phyloP scores from a whole-genome alignment of 2,888 invertebrate genomes.

The Rosalia funebris region DNA sequence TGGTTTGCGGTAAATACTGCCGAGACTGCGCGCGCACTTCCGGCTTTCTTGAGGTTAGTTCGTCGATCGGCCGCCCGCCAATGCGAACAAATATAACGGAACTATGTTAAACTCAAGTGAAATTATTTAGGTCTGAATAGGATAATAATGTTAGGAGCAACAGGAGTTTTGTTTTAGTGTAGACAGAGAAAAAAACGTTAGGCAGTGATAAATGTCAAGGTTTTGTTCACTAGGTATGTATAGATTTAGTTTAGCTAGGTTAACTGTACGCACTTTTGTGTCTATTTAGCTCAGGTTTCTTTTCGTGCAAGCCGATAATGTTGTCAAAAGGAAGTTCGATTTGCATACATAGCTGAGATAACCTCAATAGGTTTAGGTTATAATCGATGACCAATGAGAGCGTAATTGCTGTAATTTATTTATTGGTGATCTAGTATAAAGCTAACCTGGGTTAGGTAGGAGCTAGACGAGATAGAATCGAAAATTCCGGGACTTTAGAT shows the following conservation, averaged over 20 bases:
- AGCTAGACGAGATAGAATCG: constrained; percentile 2
- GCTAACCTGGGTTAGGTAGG: constrained; percentile 60
- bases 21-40: too few species aligned
- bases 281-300: constrained; percentile 59
- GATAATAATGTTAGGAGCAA: constrained; percentile 35
- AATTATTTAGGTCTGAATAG: constrained; percentile 43
- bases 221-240: constrained; percentile 45
- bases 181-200: constrained; percentile 32
- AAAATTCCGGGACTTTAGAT: too few species aligned
- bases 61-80: constrained; percentile 10
- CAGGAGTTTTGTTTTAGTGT: constrained; percentile 35
- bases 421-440: too few species aligned
- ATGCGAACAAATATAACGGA: constrained; percentile 12
- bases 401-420: too few species aligned
- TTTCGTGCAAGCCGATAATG: too few species aligned
- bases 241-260: constrained; percentile 47
- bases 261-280: constrained; percentile 18
- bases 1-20: too few species aligned
- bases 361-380: too few species aligned
- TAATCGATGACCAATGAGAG: too few species aligned
- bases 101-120: constrained; percentile 25
- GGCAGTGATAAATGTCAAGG: constrained; percentile 34
- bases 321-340: too few species aligned
- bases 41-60: constrained; percentile 6
- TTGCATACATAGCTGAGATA: too few species aligned